Percentiles rank a stretch among this genome's conserved stretches.
Conservation (phyloP, 2,797 vertebrate genomes). For the Sciaenops ocellatus region DNA sequence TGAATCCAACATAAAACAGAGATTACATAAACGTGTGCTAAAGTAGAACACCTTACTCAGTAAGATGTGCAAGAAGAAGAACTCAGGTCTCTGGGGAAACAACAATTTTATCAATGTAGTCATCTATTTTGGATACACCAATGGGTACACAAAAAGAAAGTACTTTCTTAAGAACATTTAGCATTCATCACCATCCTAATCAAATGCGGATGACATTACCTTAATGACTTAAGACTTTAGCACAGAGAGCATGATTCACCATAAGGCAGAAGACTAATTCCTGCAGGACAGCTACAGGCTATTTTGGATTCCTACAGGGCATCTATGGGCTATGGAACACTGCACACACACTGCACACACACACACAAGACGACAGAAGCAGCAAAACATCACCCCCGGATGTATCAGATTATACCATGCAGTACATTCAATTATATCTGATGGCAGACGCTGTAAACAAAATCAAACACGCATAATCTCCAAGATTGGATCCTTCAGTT, state of each 20-base stretch:
- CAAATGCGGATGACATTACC: constrained; percentile 25
- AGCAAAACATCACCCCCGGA: constrained; percentile 54
- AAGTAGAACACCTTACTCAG: neutral
- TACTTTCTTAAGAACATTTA: neutral
- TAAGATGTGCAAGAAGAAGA: neutral
- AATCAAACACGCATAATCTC: constrained; percentile 80
- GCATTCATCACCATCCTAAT: constrained; percentile 21
- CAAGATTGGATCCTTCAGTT: constrained; percentile 72
- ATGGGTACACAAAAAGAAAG: neutral
- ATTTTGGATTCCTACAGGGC: constrained; percentile 44
- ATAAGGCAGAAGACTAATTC: constrained; percentile 39
- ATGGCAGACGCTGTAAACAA: constrained; percentile 82
- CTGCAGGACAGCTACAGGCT: constrained; percentile 45
- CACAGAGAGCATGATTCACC: constrained; percentile 29
- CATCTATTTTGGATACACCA: neutral
- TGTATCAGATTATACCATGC: constrained; percentile 80
- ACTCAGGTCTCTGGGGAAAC: neutral
- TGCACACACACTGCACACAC: constrained; percentile 8
- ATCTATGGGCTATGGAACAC: constrained; percentile 25
- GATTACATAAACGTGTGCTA: no score
- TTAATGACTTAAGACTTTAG: constrained; percentile 34
- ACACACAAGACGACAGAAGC: constrained; percentile 18
- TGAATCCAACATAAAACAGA: neutral
- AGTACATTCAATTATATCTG: constrained; percentile 81
- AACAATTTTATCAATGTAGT: neutral